Evolutionary conservation across 2,888 invertebrate species (phyloP), one percentile per base, ranked within the genome.

Genomic region (Lagria hirta): DNA sequence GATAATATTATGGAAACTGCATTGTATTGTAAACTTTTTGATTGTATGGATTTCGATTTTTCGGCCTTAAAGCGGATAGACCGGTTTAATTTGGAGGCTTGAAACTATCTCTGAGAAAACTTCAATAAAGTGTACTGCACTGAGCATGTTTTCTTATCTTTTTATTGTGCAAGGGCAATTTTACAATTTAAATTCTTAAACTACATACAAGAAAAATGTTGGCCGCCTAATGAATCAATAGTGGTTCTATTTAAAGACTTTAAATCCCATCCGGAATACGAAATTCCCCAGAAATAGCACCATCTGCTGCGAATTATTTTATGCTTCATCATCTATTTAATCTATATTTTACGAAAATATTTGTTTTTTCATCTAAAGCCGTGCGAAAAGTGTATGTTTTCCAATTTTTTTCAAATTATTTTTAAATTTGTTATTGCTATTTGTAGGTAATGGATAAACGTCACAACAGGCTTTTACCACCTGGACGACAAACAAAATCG

Each of bases 21-120:
- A n/a, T n/a, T n/a, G n/a, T n/a, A n/a, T n/a, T n/a, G n/a, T n/a
- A n/a, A n/a, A n/a, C 7, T 18, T 18, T 6, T 6, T 18, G 18
- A 16, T 35, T 35, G 26, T 35, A 24, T 6, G 26, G 20, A 35
- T 35, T 35, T 24, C 13, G 26, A 35, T 26, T 14, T 18, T 26
- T 23, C 8, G 24, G 15, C 14, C 5, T 17, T 35, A 35, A 35
- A 35, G 35, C 26, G 11, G 35, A 35, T 35, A 26, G 35, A 35
- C 35, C 26, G 26, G 16, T 35, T n/a, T n/a, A n/a, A n/a, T n/a
- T n/a, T 4, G 10, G 23, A 22, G 13, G 33, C 33, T 33, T 32
- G 14, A 18, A 4, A 30, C 30, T 30, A 30, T 30, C 30, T 20
- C 20, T 11, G 28, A 23, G 13, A n/a, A 8, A 17, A 17, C 29